Base-by-base conservation (phyloP, 2,888 invertebrate genomes). In the Mythimna impura region DNA sequence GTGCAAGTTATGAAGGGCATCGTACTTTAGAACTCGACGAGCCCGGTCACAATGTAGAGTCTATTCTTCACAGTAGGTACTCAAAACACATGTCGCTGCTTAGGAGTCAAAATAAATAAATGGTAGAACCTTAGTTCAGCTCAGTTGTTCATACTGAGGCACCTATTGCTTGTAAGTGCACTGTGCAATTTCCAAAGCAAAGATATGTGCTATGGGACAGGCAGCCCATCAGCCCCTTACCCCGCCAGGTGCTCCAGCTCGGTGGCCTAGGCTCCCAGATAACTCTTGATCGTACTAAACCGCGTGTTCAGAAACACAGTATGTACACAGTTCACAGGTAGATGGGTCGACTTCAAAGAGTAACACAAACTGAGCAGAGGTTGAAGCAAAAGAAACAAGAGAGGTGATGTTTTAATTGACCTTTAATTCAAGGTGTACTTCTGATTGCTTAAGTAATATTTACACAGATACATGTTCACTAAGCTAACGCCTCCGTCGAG, bases 351-450 rank as follows among this genome's bases (percentile, higher is more conserved):
- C 67, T 52, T 22, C 17, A 30, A 2, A 9, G 60, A 43, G 20
- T 2, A 14, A 20, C 55, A 55, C 22, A 22, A 3, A 4, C 20
- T 22, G 67, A 12, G 25, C n/a, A 1, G 1, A 12, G 20, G 1
- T 0, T 58, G 36, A 25, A 54, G 43, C n/a, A 9, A 82, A 73
- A 71, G 43, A 82, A 82, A 85, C 81, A 68, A 67, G 17, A 36
- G 52, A 54, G 10, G 30, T 55, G 66, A n/a, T 66, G 71, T 76
- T 86, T 80, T 75, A 71, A 71, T 82, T 78, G 81, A 86, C 86
- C 90, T 90, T 92, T 93, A 91, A 93, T 92, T 90, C 73, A 91
- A 91, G 89, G 89, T 91, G 90, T 93, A 92, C 87, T 92, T 92
- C 86, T 85, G 85, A 83, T 87, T 68, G 70, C 86, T 86, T 88